Percentiles rank a stretch among this genome's conserved stretches.
phyloP scores from a whole-genome alignment of 2,113 vertebrate species.

The Pluvianellus socialis region DNA sequence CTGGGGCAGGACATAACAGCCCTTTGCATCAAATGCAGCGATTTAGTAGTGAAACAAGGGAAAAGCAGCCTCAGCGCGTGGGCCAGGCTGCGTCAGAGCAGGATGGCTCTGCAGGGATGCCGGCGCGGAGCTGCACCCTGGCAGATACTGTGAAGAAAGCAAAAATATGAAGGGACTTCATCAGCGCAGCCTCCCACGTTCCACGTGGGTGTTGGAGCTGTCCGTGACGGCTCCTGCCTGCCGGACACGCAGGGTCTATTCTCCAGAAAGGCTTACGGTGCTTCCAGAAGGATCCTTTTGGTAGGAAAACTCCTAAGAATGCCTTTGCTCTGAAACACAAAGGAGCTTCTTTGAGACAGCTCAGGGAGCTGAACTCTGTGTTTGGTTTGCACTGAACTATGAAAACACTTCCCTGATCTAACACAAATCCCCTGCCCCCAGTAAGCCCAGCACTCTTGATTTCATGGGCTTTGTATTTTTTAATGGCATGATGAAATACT shows the following conservation, averaged over 20 bases:
- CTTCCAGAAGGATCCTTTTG: not conserved
- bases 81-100: not conserved
- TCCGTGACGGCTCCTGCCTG: not conserved
- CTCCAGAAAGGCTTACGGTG: not conserved
- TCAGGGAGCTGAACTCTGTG: not conserved
- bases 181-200: not conserved
- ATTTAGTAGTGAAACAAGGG: not conserved
- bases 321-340: not conserved
- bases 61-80: not conserved
- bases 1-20: not conserved
- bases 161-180: not conserved
- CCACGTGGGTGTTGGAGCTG: not conserved
- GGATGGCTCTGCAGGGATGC: not conserved
- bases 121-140: not conserved
- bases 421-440: not conserved
- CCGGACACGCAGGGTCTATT: not conserved
- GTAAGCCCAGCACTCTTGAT: not conserved
- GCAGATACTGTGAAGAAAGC: not conserved
- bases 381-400: not conserved
- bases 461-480: not conserved
- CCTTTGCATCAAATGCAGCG: not conserved
- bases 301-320: not conserved
- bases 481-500: not conserved
- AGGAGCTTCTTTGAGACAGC: not conserved
- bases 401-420: not conserved